Base-by-base conservation (phyloP, 1,140 invertebrate genomes). In the Aplysia californica region DNA sequence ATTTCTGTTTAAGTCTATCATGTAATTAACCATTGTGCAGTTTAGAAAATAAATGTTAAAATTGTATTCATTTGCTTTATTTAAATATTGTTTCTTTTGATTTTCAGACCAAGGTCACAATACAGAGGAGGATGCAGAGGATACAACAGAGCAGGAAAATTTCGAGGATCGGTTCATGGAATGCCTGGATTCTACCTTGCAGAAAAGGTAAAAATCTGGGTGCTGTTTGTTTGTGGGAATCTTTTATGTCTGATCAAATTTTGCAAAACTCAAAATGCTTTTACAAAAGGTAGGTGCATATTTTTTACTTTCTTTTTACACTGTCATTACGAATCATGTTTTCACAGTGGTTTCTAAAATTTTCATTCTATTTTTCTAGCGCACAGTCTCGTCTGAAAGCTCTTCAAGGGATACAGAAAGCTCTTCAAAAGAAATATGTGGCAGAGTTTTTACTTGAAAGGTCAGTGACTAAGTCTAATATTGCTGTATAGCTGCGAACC, bases 131-230 rank as follows among this genome's bases (percentile, higher is more conserved):
- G 88, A 85, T 73, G 88, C 83, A 66, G 90, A 90, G 77, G 90
- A 90, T 68, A 75, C 81, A 2, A 85, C 73, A 69, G 82, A 86
- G 71, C 84, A 87, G 38, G 96, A 98, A 85, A 92, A 94, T 55
- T 94, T 96, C 83, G 96, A 98, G 89, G 96, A 97, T 67, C 96
- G 97, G 89, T 90, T 98, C 23, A 92, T 93, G 31, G 95, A 97
- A 84, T 93, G 93, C 0, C 93, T 98, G 61, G 97, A 98, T 87
- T 94, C 94, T 35, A 90, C 96, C 6, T 93, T 93, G 2, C 94
- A 97, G 78, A 96, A 97, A 85, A 96, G 96, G 76, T 90, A 84
- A 59, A 36, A 29, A 61, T n/a, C n/a, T n/a, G n/a, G n/a, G n/a
- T n/a, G n/a, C n/a, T n/a, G n/a, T n/a, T n/a, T n/a, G n/a, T n/a